phyloP scores from a whole-genome alignment of 2,888 invertebrate species.

The Dryadula phaetusa region DNA sequence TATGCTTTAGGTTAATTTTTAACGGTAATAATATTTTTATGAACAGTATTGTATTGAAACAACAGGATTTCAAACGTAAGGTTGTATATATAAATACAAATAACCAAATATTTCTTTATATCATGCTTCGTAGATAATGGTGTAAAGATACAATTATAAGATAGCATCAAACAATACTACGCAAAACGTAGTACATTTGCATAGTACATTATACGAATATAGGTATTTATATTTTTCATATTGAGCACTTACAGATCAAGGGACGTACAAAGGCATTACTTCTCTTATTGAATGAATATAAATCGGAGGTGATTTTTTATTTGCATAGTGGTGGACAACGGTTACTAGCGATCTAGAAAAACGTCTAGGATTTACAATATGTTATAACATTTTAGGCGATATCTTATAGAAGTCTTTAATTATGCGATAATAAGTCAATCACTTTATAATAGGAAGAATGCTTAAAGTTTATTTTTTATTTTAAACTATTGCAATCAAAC shows the following conservation, averaged over 20 bases:
- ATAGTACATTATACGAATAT: constrained; percentile 54
- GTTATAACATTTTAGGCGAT: not conserved
- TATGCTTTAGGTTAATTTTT: constrained; percentile 27
- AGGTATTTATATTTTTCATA: constrained; percentile 64
- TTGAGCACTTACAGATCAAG: constrained; percentile 57
- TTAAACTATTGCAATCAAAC: not conserved
- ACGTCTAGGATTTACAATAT: not conserved
- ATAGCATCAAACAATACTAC: constrained; percentile 74
- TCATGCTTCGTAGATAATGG: constrained; percentile 57
- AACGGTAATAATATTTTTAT: constrained; percentile 21
- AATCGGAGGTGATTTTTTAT: constrained; percentile 48
- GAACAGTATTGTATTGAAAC: not conserved
- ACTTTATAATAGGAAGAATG: not conserved
- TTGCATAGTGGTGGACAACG: constrained; percentile 34
- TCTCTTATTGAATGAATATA: constrained; percentile 54
- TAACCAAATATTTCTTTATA: constrained; percentile 37
- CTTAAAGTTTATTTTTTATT: too few species aligned
- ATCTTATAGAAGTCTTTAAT: not conserved
- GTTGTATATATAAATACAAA: constrained; percentile 31
- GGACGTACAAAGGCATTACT: constrained; percentile 59
- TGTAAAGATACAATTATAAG: constrained; percentile 76
- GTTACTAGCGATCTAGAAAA: constrained; percentile 17
- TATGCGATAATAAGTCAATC: not conserved
- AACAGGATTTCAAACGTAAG: constrained; percentile 20
- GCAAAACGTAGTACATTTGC: constrained; percentile 14